Conservation (phyloP, 1,140 invertebrate genomes). For the Trinorchestia longiramus region DNA sequence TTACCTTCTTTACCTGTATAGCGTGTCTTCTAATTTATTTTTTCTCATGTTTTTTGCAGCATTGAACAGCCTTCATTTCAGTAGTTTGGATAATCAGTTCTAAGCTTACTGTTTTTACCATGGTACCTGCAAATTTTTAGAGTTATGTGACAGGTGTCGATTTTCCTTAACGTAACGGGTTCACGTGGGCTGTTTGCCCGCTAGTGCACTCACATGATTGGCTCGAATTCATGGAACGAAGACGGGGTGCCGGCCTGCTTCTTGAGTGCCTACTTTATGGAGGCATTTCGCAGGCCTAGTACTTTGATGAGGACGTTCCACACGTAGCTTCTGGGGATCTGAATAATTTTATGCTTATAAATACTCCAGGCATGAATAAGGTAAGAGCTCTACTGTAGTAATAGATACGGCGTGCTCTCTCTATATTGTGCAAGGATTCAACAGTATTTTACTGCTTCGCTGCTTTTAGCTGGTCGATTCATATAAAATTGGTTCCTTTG, state of each 20-base stretch:
- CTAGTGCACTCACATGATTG: neutral
- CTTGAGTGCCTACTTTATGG: neutral
- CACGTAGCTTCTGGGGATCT: no score
- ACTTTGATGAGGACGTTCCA: neutral
- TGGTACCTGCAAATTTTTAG: neutral
- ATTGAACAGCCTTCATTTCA: neutral
- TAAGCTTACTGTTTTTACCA: neutral
- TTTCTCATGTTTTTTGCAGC: neutral
- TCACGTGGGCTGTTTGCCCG: neutral
- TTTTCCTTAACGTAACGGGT: neutral
- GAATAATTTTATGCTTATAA: neutral
- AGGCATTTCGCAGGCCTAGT: neutral
- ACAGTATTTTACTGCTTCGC: no score
- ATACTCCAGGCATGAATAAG: neutral
- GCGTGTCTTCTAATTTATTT: neutral
- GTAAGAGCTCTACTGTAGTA: neutral
- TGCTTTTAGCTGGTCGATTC: no score
- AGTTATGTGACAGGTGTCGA: neutral
- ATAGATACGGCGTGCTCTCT: neutral
- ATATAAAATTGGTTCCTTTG: no score
- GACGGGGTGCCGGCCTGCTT: neutral
- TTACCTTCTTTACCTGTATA: neutral
- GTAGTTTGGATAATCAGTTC: neutral
- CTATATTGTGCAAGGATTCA: no score
- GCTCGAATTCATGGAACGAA: neutral